Percentiles rank a stretch among this genome's conserved stretches.
phyloP scores from a whole-genome alignment of 2,113 vertebrate genomes.

The Naja naja region DNA sequence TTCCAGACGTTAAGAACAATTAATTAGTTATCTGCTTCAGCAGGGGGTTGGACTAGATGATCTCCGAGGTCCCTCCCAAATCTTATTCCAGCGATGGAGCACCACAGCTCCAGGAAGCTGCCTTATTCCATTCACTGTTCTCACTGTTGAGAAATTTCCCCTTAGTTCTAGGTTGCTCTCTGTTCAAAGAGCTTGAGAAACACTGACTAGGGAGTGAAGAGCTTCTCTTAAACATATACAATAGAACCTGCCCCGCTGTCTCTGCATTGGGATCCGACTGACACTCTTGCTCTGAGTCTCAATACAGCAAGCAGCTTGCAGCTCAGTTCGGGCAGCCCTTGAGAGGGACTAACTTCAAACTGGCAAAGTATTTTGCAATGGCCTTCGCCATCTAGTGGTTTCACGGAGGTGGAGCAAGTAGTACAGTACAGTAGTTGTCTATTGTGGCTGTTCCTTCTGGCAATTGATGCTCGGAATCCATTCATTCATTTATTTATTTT shows the following conservation, averaged over 20 bases:
- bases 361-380: slow-evolving; percentile 54
- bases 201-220: neutral
- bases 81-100: neutral
- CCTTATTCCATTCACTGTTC: neutral
- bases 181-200: neutral
- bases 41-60: neutral
- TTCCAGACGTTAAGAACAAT: neutral
- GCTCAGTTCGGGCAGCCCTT: no score
- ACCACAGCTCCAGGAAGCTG: neutral
- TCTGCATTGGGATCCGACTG: neutral
- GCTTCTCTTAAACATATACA: neutral
- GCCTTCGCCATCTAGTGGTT: slow-evolving; percentile 69
- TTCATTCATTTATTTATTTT: no score
- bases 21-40: neutral
- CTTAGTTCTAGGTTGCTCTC: neutral
- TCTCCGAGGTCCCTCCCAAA: neutral
- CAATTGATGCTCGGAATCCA: neutral
- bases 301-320: neutral
- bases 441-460: neutral
- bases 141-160: neutral
- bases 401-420: slow-evolving; percentile 41
- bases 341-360: no score
- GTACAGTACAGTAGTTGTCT: neutral
- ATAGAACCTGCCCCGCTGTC: neutral
- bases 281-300: neutral